Conservation (phyloP, 2,113 vertebrate species). For the Mungos mungo region DNA sequence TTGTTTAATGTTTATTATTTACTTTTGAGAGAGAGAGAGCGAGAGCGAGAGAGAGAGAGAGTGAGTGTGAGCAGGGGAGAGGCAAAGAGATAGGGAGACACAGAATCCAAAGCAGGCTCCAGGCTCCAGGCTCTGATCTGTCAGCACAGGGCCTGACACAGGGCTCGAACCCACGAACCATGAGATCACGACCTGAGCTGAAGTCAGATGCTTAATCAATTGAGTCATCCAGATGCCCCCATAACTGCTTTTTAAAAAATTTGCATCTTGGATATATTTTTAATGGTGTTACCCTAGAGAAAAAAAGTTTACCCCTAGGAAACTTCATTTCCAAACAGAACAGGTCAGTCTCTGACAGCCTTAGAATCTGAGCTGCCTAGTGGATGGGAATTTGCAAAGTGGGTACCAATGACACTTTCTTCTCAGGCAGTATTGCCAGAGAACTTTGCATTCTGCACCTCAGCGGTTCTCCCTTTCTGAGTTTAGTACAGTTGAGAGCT, state of each 20-base stretch:
- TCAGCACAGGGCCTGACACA: too few species aligned
- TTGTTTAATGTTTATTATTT: too few species aligned
- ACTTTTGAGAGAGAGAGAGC: too few species aligned
- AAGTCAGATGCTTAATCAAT: too few species aligned
- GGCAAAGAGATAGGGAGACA: too few species aligned
- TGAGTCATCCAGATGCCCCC: too few species aligned
- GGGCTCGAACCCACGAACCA: too few species aligned
- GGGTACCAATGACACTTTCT: neutral
- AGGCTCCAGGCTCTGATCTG: too few species aligned
- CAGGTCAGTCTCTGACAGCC: neutral
- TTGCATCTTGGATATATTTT: constrained; percentile 24
- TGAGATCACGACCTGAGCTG: too few species aligned
- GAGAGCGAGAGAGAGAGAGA: too few species aligned
- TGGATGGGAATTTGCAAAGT: neutral
- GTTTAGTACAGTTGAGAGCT: neutral
- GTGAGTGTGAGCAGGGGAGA: too few species aligned
- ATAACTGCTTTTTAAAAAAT: neutral
- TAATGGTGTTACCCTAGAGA: neutral
- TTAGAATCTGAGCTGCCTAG: neutral
- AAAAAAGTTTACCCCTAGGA: neutral
- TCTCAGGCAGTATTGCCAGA: neutral
- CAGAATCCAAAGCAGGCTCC: too few species aligned
- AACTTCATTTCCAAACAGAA: neutral
- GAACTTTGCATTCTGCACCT: neutral
- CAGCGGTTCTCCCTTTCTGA: neutral